phyloP scores from a whole-genome alignment of 1,140 invertebrate species.

The Aradophagus sp. region DNA sequence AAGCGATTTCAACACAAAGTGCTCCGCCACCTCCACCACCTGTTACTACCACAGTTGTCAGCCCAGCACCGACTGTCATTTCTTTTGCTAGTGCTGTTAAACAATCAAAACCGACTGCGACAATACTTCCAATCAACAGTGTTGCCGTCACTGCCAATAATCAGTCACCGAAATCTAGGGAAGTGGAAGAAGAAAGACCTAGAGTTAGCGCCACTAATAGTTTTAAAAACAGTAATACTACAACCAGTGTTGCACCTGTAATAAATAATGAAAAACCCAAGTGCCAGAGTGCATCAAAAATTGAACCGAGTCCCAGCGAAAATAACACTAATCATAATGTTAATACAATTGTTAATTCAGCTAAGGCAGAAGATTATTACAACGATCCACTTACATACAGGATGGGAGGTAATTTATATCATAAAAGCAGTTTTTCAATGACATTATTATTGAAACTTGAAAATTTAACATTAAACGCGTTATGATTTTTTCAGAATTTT shows the following conservation, averaged over 20 bases:
- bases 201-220: neutral
- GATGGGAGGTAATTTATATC: constrained; percentile 78
- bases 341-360: constrained; percentile 5
- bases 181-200: constrained; percentile 8
- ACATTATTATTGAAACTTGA: no score
- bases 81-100: no score
- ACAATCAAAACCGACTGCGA: no score
- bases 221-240: no score
- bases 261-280: constrained; percentile 10
- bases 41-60: neutral
- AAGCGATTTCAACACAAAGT: neutral
- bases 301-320: neutral
- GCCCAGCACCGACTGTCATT: no score
- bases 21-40: constrained; percentile 1
- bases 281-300: constrained; percentile 11
- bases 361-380: constrained; percentile 46
- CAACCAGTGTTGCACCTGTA: neutral
- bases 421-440: neutral
- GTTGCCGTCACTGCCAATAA: constrained; percentile 26
- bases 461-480: no score
- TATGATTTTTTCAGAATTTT: constrained; percentile 78
- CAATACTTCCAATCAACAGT: no score
- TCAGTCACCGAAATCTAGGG: neutral
- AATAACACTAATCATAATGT: constrained; percentile 12
- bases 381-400: constrained; percentile 79